Evolutionary conservation across 2,797 vertebrate species (phyloP).

Genomic region (Gallinago stenura): DNA sequence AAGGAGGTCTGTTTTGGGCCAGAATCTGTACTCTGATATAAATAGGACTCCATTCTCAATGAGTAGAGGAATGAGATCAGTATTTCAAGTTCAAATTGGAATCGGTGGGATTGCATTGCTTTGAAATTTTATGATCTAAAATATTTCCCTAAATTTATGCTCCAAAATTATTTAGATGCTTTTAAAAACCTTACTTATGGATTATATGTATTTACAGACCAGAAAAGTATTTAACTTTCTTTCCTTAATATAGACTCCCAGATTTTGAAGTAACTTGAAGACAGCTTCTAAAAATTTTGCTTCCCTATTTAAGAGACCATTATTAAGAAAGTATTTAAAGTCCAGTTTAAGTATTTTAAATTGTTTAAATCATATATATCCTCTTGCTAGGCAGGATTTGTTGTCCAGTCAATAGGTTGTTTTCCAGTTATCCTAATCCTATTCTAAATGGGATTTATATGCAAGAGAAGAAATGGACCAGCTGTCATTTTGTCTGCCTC

Average conservation of each 20-base stretch:
- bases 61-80: neutral
- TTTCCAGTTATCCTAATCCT: constrained; percentile 71
- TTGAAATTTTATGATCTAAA: neutral
- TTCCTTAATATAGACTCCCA: neutral
- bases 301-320: neutral
- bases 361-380: neutral
- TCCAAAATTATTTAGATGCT: neutral
- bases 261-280: neutral
- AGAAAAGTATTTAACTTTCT: neutral
- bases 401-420: constrained; percentile 41
- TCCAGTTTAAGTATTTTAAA: neutral
- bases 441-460: constrained; percentile 74
- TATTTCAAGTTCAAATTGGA: neutral
- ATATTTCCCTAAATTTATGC: neutral
- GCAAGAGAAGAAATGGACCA: constrained; percentile 62
- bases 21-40: neutral
- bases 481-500: constrained; percentile 73
- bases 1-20: neutral
- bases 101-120: neutral
- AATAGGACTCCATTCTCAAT: neutral
- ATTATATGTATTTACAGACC: neutral
- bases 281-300: neutral
- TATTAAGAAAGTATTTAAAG: constrained; percentile 39
- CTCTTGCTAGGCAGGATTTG: constrained; percentile 38
- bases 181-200: neutral